A percentile compares a stretch with the other conserved stretches of the same genome.
Evolutionary conservation across 2,797 vertebrate genomes (phyloP).

Genomic region (Streptopelia turtur): DNA sequence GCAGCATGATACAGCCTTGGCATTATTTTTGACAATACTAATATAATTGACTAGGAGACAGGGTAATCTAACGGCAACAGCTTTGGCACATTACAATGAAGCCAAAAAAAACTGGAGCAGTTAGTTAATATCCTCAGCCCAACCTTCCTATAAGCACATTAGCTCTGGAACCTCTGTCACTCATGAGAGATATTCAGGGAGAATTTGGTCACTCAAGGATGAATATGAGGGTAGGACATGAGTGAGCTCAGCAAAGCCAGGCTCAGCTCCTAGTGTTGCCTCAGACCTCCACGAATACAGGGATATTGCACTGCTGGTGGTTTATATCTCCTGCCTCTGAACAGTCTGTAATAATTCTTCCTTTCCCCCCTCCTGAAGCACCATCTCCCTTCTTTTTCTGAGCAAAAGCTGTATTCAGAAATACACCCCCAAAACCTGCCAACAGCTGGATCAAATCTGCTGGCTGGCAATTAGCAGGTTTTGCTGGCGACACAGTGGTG

Average conservation of each 20-base stretch:
- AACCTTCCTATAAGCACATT: not conserved
- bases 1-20: not conserved
- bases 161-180: constrained; percentile 28
- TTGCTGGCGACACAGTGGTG: not conserved
- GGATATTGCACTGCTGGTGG: not conserved
- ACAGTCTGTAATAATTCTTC: not conserved
- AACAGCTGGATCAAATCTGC: not conserved
- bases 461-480: not conserved
- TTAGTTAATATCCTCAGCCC: constrained; percentile 36
- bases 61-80: constrained; percentile 49
- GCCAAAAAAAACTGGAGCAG: not conserved
- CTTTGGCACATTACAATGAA: constrained; percentile 18
- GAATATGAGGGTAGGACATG: not conserved
- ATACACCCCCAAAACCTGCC: not conserved
- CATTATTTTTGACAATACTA: constrained; percentile 38
- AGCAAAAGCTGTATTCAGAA: not conserved
- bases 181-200: not conserved
- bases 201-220: not conserved
- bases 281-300: rapidly evolving
- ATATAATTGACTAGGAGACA: constrained; percentile 15
- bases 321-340: not conserved
- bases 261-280: not conserved
- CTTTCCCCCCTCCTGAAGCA: not conserved
- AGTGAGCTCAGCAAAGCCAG: not conserved
- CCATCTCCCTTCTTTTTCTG: not conserved